Base-by-base conservation (phyloP, 2,888 invertebrate species). In the Rhimphoctona megacephalus region DNA sequence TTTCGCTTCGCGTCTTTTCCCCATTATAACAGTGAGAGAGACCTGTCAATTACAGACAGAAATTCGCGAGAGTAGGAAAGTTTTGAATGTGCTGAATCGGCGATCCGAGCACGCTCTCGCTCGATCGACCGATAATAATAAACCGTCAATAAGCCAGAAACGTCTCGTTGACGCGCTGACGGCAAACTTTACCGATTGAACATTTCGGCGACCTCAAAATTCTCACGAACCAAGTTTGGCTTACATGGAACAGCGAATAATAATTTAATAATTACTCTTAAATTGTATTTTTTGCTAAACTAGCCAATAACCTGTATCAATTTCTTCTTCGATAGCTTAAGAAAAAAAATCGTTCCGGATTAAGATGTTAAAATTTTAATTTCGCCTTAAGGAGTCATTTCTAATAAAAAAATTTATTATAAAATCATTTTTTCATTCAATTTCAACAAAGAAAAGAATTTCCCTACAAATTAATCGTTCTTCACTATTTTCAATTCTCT, bases 81-180 rank as follows among this genome's bases (percentile, higher is more conserved):
- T 85, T 81, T 85, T 78, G 46, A 79, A 93, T 91, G 87, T 89
- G 94, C 93, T 94, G 94, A 93, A 90, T 93, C 92, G 90, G 90
- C 81, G 33, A 43, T 74, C 43, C 66, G 30, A 33, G 83, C 89
- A 87, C 87, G 89, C 90, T 87, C 52, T 36, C 19, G 52, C 61
- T 70, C 61, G 79, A 61, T 80, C 79, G 43, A 57, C 33, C 52
- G 52, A 52, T 52, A 25, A 67, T 67, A 46, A 39, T 66, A 67
- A 30, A 52, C 30, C 77, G 49, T 57, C 77, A 36, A 49, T 77
- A 49, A 49, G 25, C 46, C 22, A 11, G 52, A 66, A 67, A 77
- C 66, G 49, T 66, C 66, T 49, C 36, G 78, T 54, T 78, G 85
- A 87, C 83, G 46, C 25, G 78, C 78, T 78, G 85, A 87, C 84